These are phyloP conservation scores for Lepeophtheirus nordmannii DNA, from an alignment of 2,888 invertebrate species.

Conservation along the genomic window DNA sequence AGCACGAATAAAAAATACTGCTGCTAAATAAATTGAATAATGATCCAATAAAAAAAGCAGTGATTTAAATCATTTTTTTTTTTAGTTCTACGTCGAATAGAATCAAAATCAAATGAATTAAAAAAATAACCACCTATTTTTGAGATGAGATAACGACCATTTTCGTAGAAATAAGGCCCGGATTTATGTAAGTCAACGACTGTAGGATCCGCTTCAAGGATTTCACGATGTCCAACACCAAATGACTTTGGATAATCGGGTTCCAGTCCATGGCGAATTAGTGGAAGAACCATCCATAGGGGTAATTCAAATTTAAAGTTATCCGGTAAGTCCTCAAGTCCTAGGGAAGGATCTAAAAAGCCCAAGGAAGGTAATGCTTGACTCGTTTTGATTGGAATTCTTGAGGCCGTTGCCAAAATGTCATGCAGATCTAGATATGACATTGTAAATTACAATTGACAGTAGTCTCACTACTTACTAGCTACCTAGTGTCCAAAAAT, in stretches of 20 bases:
- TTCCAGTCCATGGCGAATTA: not conserved
- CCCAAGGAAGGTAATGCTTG: not conserved
- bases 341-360: constrained; percentile 9
- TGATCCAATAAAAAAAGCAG: too few species aligned
- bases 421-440: constrained; percentile 11
- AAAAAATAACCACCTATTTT: not conserved
- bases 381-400: not conserved
- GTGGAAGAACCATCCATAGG: constrained; percentile 13
- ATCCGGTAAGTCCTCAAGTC: not conserved
- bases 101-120: too few species aligned
- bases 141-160: not conserved
- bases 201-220: constrained; percentile 16
- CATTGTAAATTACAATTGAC: not conserved
- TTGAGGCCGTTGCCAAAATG: constrained; percentile 9
- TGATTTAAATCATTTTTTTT: too few species aligned
- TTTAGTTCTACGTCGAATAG: too few species aligned
- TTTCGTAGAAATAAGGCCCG: constrained; percentile 15
- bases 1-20: too few species aligned
- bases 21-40: too few species aligned
- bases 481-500: too few species aligned
- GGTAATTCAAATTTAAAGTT: constrained; percentile 17
- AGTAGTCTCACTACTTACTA: too few species aligned
- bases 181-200: not conserved
- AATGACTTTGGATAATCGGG: not conserved
- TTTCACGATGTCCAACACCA: not conserved